These are phyloP conservation scores for Oligia latruncula DNA, from an alignment of 2,888 invertebrate species.

Conservation along the genomic window DNA sequence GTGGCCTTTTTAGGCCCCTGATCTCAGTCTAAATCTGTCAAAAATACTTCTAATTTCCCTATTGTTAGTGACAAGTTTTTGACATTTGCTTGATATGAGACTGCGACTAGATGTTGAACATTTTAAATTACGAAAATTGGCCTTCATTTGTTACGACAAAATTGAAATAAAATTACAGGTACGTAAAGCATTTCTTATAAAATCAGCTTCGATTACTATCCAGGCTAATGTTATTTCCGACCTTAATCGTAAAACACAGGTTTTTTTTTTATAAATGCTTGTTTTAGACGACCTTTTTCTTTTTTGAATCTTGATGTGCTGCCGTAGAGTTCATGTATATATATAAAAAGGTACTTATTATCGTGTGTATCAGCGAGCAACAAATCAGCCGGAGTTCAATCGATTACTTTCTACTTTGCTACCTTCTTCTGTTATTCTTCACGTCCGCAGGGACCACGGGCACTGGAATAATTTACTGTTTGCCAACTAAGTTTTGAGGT, in stretches of 20 bases:
- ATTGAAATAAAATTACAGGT: neutral
- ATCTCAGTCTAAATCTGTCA: no score
- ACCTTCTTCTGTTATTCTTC: slow-evolving; percentile 83
- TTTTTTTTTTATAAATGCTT: neutral
- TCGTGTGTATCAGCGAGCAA: slow-evolving; percentile 50
- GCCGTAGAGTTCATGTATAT: neutral
- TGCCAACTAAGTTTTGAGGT: slow-evolving; percentile 83
- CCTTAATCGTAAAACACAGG: neutral
- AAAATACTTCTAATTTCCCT: no score
- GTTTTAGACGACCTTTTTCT: neutral
- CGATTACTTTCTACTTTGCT: slow-evolving; percentile 74
- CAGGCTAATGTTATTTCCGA: no score
- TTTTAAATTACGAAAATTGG: neutral
- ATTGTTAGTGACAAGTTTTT: no score
- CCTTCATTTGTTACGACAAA: neutral
- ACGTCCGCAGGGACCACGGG: slow-evolving; percentile 71
- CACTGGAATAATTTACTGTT: slow-evolving; percentile 85
- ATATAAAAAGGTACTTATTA: slow-evolving; percentile 5
- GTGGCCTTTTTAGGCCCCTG: no score
- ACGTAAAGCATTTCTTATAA: neutral
- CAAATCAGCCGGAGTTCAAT: slow-evolving; percentile 69
- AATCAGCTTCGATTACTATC: neutral
- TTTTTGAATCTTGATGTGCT: neutral
- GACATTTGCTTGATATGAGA: neutral
- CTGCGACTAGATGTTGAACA: neutral